Percentiles rank a stretch among this genome's conserved stretches.
Conservation (phyloP, 2,888 invertebrate genomes). For the Cerceris rybyensis region DNA sequence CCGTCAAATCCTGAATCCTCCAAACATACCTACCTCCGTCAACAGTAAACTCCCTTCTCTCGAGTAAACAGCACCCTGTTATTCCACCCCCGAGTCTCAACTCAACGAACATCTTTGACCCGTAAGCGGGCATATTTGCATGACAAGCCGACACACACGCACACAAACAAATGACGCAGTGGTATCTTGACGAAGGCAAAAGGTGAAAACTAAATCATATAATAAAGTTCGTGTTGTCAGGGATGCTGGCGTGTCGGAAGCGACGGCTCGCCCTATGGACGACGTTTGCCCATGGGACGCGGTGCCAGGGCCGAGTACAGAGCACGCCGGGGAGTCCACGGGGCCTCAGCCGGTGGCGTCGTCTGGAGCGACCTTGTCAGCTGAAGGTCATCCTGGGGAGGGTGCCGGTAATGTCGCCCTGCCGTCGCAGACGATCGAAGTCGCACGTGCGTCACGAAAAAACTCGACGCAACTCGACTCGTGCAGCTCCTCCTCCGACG, state of each 20-base stretch:
- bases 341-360: conserved; percentile 52
- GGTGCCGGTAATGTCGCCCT: conserved; percentile 32
- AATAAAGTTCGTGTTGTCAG: conserved; percentile 80
- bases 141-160: conserved; percentile 27
- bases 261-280: conserved; percentile 80
- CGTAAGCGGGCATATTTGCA: conserved; percentile 23
- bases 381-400: conserved; percentile 63
- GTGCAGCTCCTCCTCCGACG: conserved; percentile 89
- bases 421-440: conserved; percentile 53
- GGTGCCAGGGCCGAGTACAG: conserved; percentile 74
- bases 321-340: conserved; percentile 52
- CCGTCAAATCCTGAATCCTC: no score
- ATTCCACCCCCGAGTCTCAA: no score
- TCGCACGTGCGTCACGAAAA: conserved; percentile 82
- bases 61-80: no score
- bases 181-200: conserved; percentile 44
- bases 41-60: not conserved
- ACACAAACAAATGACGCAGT: conserved; percentile 17
- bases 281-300: conserved; percentile 85
- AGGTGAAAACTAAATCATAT: conserved; percentile 75
- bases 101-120: no score
- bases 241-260: conserved; percentile 78
- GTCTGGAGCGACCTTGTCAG: conserved; percentile 67
- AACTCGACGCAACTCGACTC: conserved; percentile 88
- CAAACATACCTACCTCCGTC: no score